Percentiles rank a stretch among this genome's conserved stretches.
These are phyloP conservation scores for Chelonoidis abingdonii DNA, from an alignment of 2,113 vertebrate species.

Conservation along the genomic window DNA sequence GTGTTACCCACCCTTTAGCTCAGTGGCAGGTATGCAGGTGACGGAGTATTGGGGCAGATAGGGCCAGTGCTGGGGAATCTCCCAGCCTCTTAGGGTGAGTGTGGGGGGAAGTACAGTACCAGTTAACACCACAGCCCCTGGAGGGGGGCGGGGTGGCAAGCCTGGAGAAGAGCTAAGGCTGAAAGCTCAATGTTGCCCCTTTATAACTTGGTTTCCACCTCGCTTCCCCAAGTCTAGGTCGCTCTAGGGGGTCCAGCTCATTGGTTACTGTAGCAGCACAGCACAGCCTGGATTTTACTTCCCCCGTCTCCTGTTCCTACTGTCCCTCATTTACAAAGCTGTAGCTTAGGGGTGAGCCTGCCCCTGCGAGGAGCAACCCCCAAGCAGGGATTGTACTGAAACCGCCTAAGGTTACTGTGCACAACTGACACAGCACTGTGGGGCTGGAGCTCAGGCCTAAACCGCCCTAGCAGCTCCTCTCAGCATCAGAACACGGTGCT, in stretches of 20 bases:
- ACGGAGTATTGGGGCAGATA: background rate
- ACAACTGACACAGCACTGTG: too few relatives aligned
- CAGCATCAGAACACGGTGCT: background rate
- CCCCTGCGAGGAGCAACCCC: background rate
- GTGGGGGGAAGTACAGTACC: too few relatives aligned
- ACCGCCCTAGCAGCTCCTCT: background rate
- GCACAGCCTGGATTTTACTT: background rate
- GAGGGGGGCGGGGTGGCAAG: too few relatives aligned
- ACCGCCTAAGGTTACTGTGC: background rate
- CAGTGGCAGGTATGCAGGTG: too few relatives aligned
- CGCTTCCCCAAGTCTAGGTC: accelerated
- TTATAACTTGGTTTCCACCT: background rate
- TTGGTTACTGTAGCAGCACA: background rate
- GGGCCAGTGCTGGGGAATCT: background rate
- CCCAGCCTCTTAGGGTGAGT: too few relatives aligned
- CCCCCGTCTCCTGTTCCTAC: background rate
- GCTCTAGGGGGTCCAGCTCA: background rate
- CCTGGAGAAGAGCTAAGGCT: too few relatives aligned
- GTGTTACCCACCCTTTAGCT: too few relatives aligned
- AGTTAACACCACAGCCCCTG: background rate
- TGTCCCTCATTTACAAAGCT: background rate
- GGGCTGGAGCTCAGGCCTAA: background rate
- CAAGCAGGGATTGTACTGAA: background rate
- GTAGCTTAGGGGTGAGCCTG: too few relatives aligned
- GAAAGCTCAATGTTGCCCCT: background rate